phyloP scores from a whole-genome alignment of 2,113 vertebrate species.

The Microtus richardsoni region DNA sequence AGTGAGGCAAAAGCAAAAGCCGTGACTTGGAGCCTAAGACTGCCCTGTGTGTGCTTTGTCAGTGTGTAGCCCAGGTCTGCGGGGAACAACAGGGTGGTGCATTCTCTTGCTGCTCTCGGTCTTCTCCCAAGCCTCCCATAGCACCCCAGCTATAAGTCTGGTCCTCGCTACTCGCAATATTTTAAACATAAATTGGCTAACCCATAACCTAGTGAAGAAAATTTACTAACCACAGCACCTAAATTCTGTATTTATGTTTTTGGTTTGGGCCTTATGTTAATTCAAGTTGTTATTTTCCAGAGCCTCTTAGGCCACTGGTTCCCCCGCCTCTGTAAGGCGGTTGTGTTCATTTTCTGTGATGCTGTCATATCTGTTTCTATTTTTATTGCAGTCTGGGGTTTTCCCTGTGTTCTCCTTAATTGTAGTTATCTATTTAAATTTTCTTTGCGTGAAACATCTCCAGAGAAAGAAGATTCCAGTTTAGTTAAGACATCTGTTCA shows the following conservation, averaged over 20 bases:
- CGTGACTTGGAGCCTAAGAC: not conserved
- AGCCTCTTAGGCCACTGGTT: not conserved
- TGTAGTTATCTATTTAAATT: constrained; percentile 13
- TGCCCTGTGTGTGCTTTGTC: not conserved
- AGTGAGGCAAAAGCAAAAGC: not conserved
- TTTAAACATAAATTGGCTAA: not conserved
- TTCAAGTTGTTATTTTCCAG: not conserved
- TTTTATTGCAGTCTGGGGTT: not conserved
- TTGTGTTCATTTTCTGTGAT: not conserved
- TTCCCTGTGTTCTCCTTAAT: not conserved
- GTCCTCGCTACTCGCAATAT: not conserved
- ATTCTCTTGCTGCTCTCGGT: not conserved
- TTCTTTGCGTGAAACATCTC: not conserved
- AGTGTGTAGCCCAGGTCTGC: not conserved
- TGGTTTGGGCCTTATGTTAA: not conserved
- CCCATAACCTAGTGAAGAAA: not conserved
- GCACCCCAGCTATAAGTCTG: not conserved
- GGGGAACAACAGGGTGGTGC: not conserved
- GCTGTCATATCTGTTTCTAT: not conserved
- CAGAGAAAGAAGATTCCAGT: not conserved
- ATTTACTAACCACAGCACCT: not conserved
- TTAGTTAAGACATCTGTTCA: not conserved
- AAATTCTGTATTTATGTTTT: not conserved
- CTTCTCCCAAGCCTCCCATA: not conserved
- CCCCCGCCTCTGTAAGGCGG: not conserved